phyloP scores from a whole-genome alignment of 2,888 invertebrate genomes.

The Rhopalosiphum nymphaeae region DNA sequence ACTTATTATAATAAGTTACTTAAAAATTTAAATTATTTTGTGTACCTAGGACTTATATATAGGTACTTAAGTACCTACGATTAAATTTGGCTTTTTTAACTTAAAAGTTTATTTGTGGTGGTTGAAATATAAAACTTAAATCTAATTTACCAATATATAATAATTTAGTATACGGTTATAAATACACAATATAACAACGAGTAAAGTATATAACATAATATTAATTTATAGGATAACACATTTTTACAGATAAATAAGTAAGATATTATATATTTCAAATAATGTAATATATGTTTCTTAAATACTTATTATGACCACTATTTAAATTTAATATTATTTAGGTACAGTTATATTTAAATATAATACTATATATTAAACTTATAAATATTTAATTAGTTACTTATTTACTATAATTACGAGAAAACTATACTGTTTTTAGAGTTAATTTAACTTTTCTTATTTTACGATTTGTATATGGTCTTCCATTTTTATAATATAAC shows the following conservation, averaged over 20 bases:
- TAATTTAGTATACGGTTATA: neutral
- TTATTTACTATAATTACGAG: neutral
- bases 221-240: constrained; percentile 35
- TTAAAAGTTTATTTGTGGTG: neutral
- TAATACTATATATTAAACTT: neutral
- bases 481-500: constrained; percentile 1
- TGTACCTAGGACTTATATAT: neutral
- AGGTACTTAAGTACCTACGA: neutral
- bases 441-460: constrained; percentile 46
- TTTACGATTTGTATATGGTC: constrained; percentile 43
- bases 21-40: neutral
- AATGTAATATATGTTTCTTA: constrained; percentile 39
- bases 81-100: constrained; percentile 32
- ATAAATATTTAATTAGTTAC: constrained; percentile 25
- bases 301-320: constrained; percentile 54
- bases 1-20: constrained; percentile 1
- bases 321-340: neutral
- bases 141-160: neutral
- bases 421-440: constrained; percentile 24
- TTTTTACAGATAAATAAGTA: constrained; percentile 37
- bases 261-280: neutral
- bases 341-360: neutral
- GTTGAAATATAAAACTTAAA: neutral
- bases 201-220: neutral
- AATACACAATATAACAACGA: neutral